Conservation (phyloP, 2,113 vertebrate genomes). For the Xiphias gladius region DNA sequence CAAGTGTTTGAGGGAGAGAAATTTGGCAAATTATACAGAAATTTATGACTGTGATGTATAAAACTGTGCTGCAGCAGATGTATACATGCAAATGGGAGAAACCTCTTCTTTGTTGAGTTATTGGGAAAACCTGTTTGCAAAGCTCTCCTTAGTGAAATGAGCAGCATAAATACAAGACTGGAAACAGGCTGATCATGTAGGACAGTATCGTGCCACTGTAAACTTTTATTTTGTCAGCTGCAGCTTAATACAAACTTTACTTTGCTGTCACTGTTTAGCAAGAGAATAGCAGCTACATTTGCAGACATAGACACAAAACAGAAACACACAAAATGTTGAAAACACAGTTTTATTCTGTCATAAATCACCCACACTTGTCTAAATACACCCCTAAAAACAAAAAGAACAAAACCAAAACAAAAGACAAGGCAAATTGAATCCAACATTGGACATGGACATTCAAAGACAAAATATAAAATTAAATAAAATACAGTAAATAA, state of each 20-base stretch:
- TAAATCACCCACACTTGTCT: too few relatives aligned
- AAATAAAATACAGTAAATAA: too few relatives aligned
- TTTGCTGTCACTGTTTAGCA: conserved; percentile 1
- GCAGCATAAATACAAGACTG: too few relatives aligned
- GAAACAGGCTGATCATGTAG: neutral
- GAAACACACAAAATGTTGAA: neutral
- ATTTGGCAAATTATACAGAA: neutral
- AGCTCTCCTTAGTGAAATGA: neutral
- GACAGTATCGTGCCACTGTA: neutral
- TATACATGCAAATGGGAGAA: neutral
- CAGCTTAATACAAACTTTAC: neutral
- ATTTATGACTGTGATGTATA: too few relatives aligned
- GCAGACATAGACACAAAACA: neutral
- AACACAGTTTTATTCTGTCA: neutral
- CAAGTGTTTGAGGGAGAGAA: neutral
- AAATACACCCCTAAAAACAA: too few relatives aligned
- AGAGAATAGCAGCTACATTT: neutral
- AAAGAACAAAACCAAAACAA: too few relatives aligned
- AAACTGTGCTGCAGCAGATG: neutral
- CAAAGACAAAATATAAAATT: too few relatives aligned
- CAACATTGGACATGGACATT: too few relatives aligned
- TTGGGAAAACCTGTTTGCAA: neutral
- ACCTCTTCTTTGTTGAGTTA: neutral
- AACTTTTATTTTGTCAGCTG: neutral
- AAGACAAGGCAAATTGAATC: too few relatives aligned